Conservation (phyloP, 1,140 invertebrate genomes). For the Sitobion miscanthi region DNA sequence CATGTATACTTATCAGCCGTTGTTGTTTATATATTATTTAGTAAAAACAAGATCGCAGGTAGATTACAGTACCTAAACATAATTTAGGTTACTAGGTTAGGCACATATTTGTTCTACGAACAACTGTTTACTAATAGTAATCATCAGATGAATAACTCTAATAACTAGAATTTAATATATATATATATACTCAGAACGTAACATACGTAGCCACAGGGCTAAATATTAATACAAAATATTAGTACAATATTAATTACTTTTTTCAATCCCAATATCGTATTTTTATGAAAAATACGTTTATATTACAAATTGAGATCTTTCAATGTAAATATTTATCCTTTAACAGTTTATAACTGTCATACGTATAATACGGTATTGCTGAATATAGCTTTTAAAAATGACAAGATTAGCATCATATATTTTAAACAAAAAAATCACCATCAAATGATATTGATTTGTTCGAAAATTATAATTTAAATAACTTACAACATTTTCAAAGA, state of each 20-base stretch:
- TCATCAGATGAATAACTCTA: neutral
- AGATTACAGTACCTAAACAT: neutral
- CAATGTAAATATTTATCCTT: neutral
- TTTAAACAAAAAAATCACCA: no score
- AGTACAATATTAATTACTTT: neutral
- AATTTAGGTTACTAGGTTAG: neutral
- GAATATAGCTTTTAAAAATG: no score
- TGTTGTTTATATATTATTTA: neutral
- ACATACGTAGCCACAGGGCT: neutral
- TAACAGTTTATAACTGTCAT: neutral
- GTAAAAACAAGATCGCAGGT: neutral
- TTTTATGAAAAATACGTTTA: neutral
- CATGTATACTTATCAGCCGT: neutral
- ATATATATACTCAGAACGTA: neutral
- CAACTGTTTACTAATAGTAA: neutral
- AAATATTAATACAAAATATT: no score
- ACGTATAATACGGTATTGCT: neutral
- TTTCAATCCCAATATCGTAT: neutral
- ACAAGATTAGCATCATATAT: no score
- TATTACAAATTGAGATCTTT: neutral
- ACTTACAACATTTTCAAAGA: neutral
- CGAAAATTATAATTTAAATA: neutral
- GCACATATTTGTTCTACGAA: neutral
- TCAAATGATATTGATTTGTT: neutral
- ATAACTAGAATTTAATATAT: neutral